These are phyloP conservation scores for Lysandra bellargus DNA, from an alignment of 2,888 invertebrate species.

Conservation along the genomic window DNA sequence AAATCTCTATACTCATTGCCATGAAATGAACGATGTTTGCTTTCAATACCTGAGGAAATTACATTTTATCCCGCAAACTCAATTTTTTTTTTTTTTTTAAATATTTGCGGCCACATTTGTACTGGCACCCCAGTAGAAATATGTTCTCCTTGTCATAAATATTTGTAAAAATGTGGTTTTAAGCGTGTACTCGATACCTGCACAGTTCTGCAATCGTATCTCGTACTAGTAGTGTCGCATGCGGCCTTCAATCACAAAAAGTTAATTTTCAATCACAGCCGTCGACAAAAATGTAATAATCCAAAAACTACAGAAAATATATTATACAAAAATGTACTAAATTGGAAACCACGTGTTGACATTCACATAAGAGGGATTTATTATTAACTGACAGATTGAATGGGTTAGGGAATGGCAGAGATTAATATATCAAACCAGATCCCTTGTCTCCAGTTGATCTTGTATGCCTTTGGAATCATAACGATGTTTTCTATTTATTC, in stretches of 20 bases:
- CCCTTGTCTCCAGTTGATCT: neutral
- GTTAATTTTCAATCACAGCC: neutral
- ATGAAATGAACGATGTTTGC: no score
- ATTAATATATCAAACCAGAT: constrained; percentile 15
- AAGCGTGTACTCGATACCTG: no score
- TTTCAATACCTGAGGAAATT: no score
- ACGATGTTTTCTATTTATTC: neutral
- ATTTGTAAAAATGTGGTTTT: no score
- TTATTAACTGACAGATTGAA: constrained; percentile 7
- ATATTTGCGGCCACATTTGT: no score
- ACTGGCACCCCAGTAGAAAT: no score
- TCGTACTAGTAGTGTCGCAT: no score
- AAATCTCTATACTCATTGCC: no score
- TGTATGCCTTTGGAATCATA: constrained; percentile 7
- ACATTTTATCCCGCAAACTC: no score
- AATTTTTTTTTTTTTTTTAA: no score
- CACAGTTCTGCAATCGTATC: no score
- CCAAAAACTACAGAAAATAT: neutral
- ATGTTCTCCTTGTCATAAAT: no score
- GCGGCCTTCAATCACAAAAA: neutral
- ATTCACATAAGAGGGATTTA: neutral
- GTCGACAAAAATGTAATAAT: neutral
- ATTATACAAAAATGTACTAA: neutral
- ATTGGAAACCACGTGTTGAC: neutral
- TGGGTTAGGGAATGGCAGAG: constrained; percentile 17